Conservation (phyloP, 2,797 vertebrate species). For the Pogonophryne albipinna region DNA sequence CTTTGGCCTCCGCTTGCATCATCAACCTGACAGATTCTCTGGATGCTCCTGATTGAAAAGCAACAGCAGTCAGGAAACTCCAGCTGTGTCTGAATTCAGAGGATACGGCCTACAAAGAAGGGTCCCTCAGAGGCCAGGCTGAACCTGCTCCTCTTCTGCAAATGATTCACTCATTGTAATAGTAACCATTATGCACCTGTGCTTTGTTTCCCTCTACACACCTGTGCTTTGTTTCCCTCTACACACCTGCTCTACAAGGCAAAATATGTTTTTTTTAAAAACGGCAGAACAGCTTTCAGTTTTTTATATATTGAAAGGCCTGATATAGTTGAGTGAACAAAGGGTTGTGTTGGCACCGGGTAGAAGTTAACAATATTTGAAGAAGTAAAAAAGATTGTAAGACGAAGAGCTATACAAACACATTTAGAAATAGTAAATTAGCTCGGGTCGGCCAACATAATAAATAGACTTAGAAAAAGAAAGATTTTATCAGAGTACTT, state of each 20-base stretch:
- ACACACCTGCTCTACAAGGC: constrained; percentile 1
- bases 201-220: constrained; percentile 1
- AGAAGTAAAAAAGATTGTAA: not conserved
- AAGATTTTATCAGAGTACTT: not conserved
- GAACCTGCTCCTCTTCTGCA: not conserved
- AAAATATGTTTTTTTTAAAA: not conserved
- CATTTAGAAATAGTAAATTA: not conserved
- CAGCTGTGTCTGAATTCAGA: constrained; percentile 40
- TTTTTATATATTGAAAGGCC: not conserved
- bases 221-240: not conserved
- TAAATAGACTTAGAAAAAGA: too few species aligned
- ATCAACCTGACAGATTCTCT: not conserved
- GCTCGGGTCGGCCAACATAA: too few species aligned
- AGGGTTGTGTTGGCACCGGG: not conserved
- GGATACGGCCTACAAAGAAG: not conserved
- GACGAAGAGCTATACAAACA: not conserved
- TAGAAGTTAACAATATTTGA: not conserved
- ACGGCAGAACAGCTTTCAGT: not conserved
- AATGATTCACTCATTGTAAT: not conserved
- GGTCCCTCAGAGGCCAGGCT: not conserved
- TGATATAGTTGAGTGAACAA: not conserved
- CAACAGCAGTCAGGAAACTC: constrained; percentile 23
- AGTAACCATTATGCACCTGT: not conserved
- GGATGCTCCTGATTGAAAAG: constrained; percentile 33
- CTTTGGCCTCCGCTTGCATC: constrained; percentile 41